Conservation (phyloP, 2,888 invertebrate species). For the Mimumesa dahlbomi region DNA sequence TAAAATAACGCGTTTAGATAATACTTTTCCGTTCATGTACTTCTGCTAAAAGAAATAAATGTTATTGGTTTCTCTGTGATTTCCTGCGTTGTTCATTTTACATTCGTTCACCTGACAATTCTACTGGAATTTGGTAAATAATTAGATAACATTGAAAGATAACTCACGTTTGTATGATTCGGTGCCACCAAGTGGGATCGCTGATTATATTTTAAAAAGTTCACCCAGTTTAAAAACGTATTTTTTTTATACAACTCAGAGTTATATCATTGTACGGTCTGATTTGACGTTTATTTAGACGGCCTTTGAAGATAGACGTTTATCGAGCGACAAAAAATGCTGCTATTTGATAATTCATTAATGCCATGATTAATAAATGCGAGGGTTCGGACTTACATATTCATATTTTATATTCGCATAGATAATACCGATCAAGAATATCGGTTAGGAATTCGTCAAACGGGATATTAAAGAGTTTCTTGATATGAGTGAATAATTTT, state of each 20-base stretch:
- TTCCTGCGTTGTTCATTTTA: background rate
- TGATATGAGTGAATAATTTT: conserved; percentile 9
- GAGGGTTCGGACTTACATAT: background rate
- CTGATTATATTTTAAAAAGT: too few species aligned
- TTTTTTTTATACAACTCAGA: too few species aligned
- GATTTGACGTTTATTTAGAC: too few species aligned
- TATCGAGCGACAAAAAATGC: background rate
- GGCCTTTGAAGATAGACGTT: background rate
- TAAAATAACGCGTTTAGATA: conserved; percentile 25
- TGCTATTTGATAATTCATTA: conserved; percentile 2
- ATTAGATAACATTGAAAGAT: background rate
- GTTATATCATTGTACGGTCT: too few species aligned
- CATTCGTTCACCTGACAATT: too few species aligned
- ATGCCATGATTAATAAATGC: conserved; percentile 8
- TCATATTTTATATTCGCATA: conserved; percentile 20
- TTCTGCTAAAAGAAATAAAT: conserved; percentile 28
- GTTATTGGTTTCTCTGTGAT: conserved; percentile 15
- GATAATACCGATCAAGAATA: conserved; percentile 4
- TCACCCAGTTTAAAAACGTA: too few species aligned
- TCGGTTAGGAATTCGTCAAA: background rate
- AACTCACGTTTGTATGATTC: too few species aligned
- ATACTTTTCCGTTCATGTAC: conserved; percentile 18
- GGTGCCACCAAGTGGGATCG: too few species aligned
- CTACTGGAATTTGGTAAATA: too few species aligned
- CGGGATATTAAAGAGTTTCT: background rate